Evolutionary conservation across 2,888 invertebrate genomes (phyloP), one percentile per base, ranked within the genome.

Genomic region (Oscheius sp.): DNA sequence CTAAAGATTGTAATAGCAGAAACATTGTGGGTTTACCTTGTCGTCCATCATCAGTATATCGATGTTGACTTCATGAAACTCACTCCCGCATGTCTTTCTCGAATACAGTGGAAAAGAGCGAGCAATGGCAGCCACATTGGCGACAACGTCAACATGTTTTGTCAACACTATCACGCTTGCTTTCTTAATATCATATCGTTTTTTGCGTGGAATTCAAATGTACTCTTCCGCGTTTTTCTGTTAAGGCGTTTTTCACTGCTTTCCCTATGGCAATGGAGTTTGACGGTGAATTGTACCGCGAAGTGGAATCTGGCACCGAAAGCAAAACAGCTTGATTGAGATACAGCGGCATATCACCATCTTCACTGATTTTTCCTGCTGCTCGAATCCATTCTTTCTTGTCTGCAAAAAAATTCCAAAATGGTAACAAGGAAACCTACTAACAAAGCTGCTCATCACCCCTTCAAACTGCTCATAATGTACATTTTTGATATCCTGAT

Each of bases 291-390:
- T 87, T 87, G 70, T 80, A 32, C 1, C 81, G 58, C 5, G 81
- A 81, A 2, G 74, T 62, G 9, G 78, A 74, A 47, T 87, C 85
- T 4, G 85, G 66, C 9, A 87, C 71, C 7, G 85, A 63, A 32
- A 84, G 74, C 37, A 87, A 42, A 73, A 82, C 79, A 10, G 85
- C 86, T 13, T 81, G 65, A 70, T 86, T 79, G 65, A 82, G 74
- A 53, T 83, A 79, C 5, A 86, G 71, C n/a, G 85, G 82, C 48
- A 86, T 55, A 11, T 77, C 74, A 33, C 81, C 79, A 5, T 71
- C 51, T 10, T 42, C 51, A 2, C 53, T 53, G 4, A 71, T 42
- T 7, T 3, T 42, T 3, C 42, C 7, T 42, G 42, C 42, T 7
- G 42, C 42, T 42, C 7, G 3, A 7, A 42, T 42, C 42, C 42